phyloP scores from a whole-genome alignment of 2,888 invertebrate genomes.

The Scaptomyza polygonia region DNA sequence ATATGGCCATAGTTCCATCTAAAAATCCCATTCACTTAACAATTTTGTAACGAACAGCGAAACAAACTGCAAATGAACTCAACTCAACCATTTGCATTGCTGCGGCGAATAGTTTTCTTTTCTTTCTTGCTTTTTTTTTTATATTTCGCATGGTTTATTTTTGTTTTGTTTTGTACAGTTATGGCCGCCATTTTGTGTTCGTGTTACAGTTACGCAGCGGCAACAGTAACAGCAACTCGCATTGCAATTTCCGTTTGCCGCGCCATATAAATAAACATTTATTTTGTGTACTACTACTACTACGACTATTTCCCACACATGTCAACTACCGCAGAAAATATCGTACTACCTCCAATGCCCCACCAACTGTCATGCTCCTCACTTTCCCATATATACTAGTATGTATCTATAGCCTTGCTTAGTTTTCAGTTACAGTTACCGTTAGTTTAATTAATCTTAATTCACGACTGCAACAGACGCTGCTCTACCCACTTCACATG shows the following conservation, averaged over 20 bases:
- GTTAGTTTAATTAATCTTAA: conserved; percentile 78
- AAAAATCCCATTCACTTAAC: conserved; percentile 69
- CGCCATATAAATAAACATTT: conserved; percentile 77
- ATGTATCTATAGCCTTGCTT: conserved; percentile 32
- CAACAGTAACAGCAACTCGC: conserved; percentile 35
- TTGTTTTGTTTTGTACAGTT: conserved; percentile 61
- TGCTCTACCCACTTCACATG: conserved; percentile 71
- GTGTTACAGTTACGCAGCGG: conserved; percentile 53
- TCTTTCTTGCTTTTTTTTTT: too few species aligned
- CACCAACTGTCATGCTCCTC: not conserved
- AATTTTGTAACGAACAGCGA: conserved; percentile 55
- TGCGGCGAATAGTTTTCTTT: conserved; percentile 42
- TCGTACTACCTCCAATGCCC: conserved; percentile 13
- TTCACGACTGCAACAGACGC: conserved; percentile 77
- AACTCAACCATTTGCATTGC: conserved; percentile 66
- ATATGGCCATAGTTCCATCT: conserved; percentile 40
- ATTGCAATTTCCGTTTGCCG: conserved; percentile 74
- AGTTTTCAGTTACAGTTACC: conserved; percentile 71
- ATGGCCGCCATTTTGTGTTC: conserved; percentile 74
- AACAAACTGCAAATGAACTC: conserved; percentile 65
- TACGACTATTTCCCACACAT: conserved; percentile 67
- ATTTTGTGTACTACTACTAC: conserved; percentile 72
- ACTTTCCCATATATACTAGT: too few species aligned
- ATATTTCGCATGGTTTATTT: not conserved
- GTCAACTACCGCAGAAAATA: conserved; percentile 60